Evolutionary conservation across 2,888 invertebrate species (phyloP), one percentile per base, ranked within the genome.

Genomic region (Copidosoma aretas): DNA sequence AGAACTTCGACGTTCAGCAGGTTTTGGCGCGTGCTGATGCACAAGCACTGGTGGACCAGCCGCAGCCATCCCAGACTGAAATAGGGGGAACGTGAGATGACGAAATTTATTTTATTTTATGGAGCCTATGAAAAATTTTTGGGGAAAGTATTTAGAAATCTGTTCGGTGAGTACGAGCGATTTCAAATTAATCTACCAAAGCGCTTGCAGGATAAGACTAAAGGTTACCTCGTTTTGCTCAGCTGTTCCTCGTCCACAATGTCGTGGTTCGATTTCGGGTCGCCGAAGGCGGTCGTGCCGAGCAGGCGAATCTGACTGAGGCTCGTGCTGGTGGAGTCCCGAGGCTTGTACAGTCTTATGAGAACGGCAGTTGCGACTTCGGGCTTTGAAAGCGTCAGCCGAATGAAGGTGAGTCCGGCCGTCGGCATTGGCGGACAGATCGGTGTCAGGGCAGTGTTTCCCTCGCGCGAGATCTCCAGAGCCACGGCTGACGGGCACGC

Each of bases 401-500:
- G 90, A 80, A 97, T 95, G 82, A 91, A 93, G 1, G 94, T 93
- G 85, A 94, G 89, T 68, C 96, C 95, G 71, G 93, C 92, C 3
- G 95, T 95, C 73, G 91, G 89, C 82, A 94, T 88, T 1, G 95
- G 95, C 24, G 94, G 91, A 73, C 94, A 93, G 39, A 95, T 89
- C 2, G 96, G 95, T 2, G 93, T 91, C 32, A 93, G 86, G 8
- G 91, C 90, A 22, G 90, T 86, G 58, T 91, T 91, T 67, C 92
- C 91, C 83, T 94, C 93, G 0, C 93, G 89, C 0, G 94, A 91
- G 67, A 91, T 91, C 84, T 97, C 96, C 69, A 96, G 86, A 15
- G 93, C 93, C 24, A 96, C 94, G 4, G 93, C 94, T 59, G 93
- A 93, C 0, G 96, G 96, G 77, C 95, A 95, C 0, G 95, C 92